phyloP scores from a whole-genome alignment of 2,113 vertebrate genomes.

The Prionailurus bengalensis region DNA sequence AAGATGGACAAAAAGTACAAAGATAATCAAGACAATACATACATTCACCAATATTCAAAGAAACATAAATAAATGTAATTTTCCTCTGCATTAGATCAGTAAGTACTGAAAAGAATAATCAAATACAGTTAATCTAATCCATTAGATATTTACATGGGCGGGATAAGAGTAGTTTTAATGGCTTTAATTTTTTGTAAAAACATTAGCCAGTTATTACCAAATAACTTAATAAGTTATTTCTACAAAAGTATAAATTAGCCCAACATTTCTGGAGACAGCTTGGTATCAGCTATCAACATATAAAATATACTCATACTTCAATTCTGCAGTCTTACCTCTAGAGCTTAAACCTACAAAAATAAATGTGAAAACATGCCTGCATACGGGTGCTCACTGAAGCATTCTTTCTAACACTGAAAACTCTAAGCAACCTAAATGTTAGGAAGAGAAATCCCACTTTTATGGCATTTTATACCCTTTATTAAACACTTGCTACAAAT shows the following conservation, averaged over 20 bases:
- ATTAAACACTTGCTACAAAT: background rate
- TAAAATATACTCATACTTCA: background rate
- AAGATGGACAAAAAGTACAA: slow-evolving; percentile 21
- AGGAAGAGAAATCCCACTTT: background rate
- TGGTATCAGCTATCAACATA: background rate
- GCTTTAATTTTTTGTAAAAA: background rate
- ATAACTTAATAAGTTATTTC: slow-evolving; percentile 15
- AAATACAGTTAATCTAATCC: background rate
- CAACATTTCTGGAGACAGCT: background rate
- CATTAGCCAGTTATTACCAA: background rate
- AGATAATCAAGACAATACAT: slow-evolving; percentile 3
- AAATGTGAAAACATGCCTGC: background rate
- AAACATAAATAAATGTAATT: background rate
- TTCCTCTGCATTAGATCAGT: background rate
- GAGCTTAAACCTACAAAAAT: background rate
- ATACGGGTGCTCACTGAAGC: background rate
- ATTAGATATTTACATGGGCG: background rate
- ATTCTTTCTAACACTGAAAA: background rate
- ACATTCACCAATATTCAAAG: slow-evolving; percentile 17
- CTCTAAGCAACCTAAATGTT: slow-evolving; percentile 26
- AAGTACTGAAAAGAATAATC: slow-evolving; percentile 15
- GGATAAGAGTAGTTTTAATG: slow-evolving; percentile 1
- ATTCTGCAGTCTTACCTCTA: background rate
- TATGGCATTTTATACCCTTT: background rate
- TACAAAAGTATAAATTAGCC: slow-evolving; percentile 1